Evolutionary conservation across 2,113 vertebrate genomes (phyloP).

Genomic region (Tetrao urogallus): DNA sequence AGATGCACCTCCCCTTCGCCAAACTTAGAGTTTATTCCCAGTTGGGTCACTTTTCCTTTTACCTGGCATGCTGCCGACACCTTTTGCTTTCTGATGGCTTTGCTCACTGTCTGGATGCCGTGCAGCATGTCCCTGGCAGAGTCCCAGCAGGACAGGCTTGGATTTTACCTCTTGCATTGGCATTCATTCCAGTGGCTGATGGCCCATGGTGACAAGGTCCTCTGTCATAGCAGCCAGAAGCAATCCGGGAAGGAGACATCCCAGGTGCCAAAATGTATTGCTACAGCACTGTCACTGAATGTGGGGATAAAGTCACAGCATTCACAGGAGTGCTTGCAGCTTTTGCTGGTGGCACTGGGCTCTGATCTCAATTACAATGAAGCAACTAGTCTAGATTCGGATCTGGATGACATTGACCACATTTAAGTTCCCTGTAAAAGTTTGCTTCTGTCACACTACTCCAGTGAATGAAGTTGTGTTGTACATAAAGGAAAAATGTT

Average conservation of each 20-base stretch:
- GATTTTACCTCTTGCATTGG: background rate
- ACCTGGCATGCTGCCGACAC: background rate
- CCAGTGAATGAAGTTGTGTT: constrained; percentile 46
- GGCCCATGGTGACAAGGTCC: background rate
- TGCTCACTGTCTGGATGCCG: background rate
- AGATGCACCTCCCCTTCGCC: constrained; percentile 31
- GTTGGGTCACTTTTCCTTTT: background rate
- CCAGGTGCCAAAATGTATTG: constrained; percentile 13
- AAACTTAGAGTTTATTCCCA: background rate
- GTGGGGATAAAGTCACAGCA: background rate
- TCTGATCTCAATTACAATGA: constrained; percentile 44
- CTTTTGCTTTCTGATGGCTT: background rate
- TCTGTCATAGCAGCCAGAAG: background rate
- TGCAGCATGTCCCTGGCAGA: background rate
- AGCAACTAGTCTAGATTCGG: constrained; percentile 13
- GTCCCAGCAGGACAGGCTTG: background rate
- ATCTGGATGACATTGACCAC: constrained; percentile 44
- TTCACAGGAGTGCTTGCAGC: background rate
- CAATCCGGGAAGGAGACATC: background rate
- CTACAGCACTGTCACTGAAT: background rate
- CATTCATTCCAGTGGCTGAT: background rate
- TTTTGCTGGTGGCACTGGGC: constrained; percentile 18
- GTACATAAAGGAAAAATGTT: constrained; percentile 30
- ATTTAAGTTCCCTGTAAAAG: constrained; percentile 37
- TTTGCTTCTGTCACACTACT: constrained; percentile 5